Conservation (phyloP, 2,888 invertebrate species). For the Trachelus troglodyta region DNA sequence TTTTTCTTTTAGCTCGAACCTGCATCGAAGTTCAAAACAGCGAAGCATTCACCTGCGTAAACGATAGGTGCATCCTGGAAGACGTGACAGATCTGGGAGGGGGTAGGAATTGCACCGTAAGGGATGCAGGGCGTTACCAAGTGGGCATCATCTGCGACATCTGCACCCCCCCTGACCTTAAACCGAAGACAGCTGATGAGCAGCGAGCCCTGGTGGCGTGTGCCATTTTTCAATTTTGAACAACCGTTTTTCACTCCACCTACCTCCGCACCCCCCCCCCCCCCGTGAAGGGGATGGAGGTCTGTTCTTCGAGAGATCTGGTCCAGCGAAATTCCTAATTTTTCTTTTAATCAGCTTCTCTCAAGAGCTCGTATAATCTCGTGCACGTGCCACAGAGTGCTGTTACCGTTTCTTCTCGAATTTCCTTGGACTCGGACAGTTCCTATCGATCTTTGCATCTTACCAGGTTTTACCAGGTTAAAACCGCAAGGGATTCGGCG, state of each 20-base stretch:
- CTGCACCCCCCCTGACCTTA: too few species aligned
- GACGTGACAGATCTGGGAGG: too few species aligned
- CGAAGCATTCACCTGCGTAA: conserved; percentile 47
- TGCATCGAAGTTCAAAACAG: conserved; percentile 34
- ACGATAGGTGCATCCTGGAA: too few species aligned
- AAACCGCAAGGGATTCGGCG: conserved; percentile 20
- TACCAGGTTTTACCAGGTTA: neutral
- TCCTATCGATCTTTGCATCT: neutral
- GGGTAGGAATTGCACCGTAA: too few species aligned
- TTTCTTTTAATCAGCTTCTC: too few species aligned
- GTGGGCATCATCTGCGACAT: conserved; percentile 29
- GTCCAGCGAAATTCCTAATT: too few species aligned
- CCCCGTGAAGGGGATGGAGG: conserved; percentile 14
- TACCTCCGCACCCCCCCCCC: too few species aligned
- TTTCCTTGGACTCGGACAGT: too few species aligned
- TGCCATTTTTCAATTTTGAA: conserved; percentile 48
- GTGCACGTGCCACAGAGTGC: neutral
- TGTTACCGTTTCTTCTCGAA: too few species aligned
- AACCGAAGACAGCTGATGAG: conserved; percentile 45
- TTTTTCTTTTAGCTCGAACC: conserved; percentile 37
- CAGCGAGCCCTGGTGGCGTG: conserved; percentile 31
- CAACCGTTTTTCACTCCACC: conserved; percentile 27
- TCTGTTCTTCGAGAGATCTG: neutral
- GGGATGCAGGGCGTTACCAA: too few species aligned
- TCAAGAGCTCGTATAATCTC: neutral